phyloP scores from a whole-genome alignment of 2,797 vertebrate species.

The Allobates femoralis region DNA sequence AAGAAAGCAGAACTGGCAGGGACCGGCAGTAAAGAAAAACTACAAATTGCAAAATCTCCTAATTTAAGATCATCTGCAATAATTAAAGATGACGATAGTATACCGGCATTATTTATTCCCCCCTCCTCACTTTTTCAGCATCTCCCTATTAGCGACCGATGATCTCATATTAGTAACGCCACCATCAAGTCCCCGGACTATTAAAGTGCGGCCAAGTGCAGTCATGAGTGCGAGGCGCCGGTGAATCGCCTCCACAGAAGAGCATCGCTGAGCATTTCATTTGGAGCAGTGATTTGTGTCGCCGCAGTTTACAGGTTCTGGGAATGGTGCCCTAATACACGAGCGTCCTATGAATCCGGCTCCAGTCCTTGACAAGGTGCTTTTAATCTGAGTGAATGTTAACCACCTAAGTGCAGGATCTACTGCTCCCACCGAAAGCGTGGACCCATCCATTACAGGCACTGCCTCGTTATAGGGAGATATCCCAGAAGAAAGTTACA shows the following conservation, averaged over 20 bases:
- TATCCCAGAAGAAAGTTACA: neutral
- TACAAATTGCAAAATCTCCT: too few species aligned
- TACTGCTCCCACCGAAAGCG: neutral
- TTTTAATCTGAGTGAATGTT: conserved; percentile 24
- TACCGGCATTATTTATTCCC: neutral
- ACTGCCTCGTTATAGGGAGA: too few species aligned
- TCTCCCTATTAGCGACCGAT: neutral
- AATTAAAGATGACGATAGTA: too few species aligned
- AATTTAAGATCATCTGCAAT: too few species aligned
- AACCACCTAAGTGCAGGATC: conserved; percentile 1
- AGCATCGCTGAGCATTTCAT: neutral
- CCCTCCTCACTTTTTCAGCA: neutral
- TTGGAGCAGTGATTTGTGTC: conserved; percentile 27
- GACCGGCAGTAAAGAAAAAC: too few species aligned
- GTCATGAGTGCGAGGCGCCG: neutral
- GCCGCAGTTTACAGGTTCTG: conserved; percentile 27
- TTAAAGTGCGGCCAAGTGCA: neutral
- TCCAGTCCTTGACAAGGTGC: conserved; percentile 3
- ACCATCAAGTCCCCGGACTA: neutral
- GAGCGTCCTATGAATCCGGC: neutral
- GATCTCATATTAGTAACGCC: neutral
- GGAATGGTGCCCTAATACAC: conserved; percentile 17
- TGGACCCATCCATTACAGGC: too few species aligned
- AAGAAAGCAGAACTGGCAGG: too few species aligned
- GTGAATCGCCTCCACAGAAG: neutral